phyloP scores from a whole-genome alignment of 1,140 invertebrate genomes.

The Pseudomyrmex cubaensis region DNA sequence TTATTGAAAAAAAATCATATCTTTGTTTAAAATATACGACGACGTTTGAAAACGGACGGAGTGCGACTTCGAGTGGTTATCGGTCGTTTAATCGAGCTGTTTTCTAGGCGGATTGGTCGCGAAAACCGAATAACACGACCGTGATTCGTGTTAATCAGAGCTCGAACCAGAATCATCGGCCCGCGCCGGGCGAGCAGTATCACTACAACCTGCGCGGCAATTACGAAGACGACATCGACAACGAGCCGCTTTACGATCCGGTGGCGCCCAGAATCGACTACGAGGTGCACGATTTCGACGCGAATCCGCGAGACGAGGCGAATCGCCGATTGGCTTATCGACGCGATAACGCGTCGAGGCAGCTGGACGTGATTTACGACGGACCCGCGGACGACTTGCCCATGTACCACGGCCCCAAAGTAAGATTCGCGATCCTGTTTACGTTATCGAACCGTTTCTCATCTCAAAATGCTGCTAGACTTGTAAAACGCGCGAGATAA shows the following conservation, averaged over 20 bases:
- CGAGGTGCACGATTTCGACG: conserved; percentile 83
- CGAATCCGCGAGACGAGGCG: conserved; percentile 81
- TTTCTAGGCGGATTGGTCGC: conserved; percentile 81
- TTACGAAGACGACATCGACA: conserved; percentile 77
- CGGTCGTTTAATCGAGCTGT: conserved; percentile 5
- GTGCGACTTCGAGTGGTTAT: not conserved
- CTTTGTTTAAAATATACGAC: not conserved
- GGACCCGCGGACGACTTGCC: conserved; percentile 74
- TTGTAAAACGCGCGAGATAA: not conserved
- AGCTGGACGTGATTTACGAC: conserved; percentile 76
- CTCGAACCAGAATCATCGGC: conserved; percentile 68
- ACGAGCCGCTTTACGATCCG: conserved; percentile 83
- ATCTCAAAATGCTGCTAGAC: not conserved
- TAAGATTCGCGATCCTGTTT: conserved; percentile 27
- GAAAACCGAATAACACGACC: conserved; percentile 83
- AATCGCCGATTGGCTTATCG: conserved; percentile 80
- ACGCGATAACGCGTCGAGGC: conserved; percentile 74
- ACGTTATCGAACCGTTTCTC: not conserved
- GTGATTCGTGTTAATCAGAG: conserved; percentile 83
- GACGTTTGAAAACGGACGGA: not conserved
- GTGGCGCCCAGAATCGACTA: conserved; percentile 81
- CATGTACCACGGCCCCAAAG: conserved; percentile 69
- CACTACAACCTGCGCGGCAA: conserved; percentile 69
- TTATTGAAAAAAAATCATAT: not conserved
- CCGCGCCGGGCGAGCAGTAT: conserved; percentile 44